These are phyloP conservation scores for Pteronura brasiliensis DNA, from an alignment of 2,113 vertebrate species.

Conservation along the genomic window DNA sequence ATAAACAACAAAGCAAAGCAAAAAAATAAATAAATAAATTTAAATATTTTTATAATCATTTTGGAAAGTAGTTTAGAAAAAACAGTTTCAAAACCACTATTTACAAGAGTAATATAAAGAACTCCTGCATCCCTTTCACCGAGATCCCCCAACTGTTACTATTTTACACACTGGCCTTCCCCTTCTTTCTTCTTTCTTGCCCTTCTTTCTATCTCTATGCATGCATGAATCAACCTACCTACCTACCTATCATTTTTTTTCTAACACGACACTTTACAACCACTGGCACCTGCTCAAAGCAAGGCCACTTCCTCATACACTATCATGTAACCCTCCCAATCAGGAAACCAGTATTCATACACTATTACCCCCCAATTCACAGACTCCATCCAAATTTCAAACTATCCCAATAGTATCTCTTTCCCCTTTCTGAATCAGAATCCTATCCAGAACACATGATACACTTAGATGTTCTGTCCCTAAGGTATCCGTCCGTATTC, in stretches of 20 bases:
- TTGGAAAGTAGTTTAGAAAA: neutral
- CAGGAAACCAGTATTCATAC: neutral
- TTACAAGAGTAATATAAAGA: neutral
- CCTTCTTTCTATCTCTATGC: neutral
- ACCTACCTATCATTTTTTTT: neutral
- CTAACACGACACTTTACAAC: neutral
- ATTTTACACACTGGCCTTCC: neutral
- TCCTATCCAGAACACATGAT: neutral
- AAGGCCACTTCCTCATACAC: neutral
- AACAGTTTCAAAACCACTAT: neutral
- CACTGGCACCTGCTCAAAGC: neutral
- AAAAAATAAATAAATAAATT: neutral
- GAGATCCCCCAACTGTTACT: neutral
- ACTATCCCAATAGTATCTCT: neutral
- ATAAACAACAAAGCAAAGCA: conserved; percentile 21
- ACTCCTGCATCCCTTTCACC: neutral
- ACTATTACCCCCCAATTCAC: neutral
- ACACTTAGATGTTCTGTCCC: neutral
- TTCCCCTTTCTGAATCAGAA: neutral
- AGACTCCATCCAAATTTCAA: neutral
- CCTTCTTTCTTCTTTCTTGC: neutral
- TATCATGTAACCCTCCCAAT: too few relatives aligned
- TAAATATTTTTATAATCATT: neutral
- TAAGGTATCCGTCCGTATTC: neutral
- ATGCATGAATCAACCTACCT: neutral